Evolutionary conservation across 2,888 invertebrate species (phyloP), one percentile per base, ranked within the genome.

Genomic region (Drosophila austrosaltans): DNA sequence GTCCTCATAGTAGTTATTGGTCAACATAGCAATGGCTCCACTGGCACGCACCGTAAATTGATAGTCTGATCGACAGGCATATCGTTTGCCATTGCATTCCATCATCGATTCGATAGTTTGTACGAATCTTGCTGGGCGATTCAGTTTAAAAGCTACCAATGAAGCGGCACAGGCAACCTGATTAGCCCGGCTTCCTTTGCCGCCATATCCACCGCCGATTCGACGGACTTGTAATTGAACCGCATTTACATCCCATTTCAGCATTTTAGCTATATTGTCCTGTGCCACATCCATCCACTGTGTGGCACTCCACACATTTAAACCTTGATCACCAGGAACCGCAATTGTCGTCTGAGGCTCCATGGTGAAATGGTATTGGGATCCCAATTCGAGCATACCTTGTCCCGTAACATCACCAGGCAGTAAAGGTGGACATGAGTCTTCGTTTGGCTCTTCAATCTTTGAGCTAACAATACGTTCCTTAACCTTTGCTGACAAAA

Each of bases 201-300:
- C 94, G 0, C 98, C 98, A 90, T 96, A 98, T 0, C 93, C 96
- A 7, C 98, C 98, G 1, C 98, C 98, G 1, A 97, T 76, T 25
- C 97, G 94, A 2, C 95, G 93, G 0, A 96, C 95, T 30, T 93
- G 91, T 0, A 97, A 92, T 70, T 96, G 95, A n/a, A 97, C 94
- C 30, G 96, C 94, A 87, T 95, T 95, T 53, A 93, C 92, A 4
- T 94, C 94, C 22, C 95, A 80, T 12, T 93, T 93, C 2, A 96
- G 92, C 56, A 93, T 92, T n/a, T 93, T 85, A 0, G 95, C 93
- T 8, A 96, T 92, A 2, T 94, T 93, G 3, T 93, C 87, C 85
- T 95, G 95, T 0, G 92, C 91, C 22, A 94, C 88, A 78, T 96
- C 94, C 77, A 95, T 93, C 93, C 94, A 95, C 77, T 96, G 96